Conservation (phyloP, 2,797 vertebrate genomes). For the Amphiprion clarkii region DNA sequence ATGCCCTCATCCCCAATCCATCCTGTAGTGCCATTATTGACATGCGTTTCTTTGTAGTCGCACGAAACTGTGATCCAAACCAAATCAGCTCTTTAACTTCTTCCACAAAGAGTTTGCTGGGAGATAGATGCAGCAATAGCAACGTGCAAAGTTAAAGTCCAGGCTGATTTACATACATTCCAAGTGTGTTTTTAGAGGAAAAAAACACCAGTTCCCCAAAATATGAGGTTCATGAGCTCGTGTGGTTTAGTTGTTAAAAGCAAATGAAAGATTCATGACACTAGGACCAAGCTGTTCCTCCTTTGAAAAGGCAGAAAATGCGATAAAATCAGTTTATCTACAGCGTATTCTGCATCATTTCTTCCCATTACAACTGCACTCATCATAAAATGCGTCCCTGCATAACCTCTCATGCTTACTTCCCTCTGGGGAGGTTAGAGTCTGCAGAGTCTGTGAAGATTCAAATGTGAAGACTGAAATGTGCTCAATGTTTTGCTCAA, state of each 20-base stretch:
- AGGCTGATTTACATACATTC: background rate
- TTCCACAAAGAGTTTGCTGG: background rate
- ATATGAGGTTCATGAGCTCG: conserved; percentile 15
- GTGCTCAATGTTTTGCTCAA: background rate
- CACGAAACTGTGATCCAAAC: background rate
- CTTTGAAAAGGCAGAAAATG: conserved; percentile 15
- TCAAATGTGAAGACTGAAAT: conserved; percentile 2
- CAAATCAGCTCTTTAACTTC: background rate
- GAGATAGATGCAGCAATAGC: background rate
- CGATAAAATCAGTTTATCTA: conserved; percentile 27
- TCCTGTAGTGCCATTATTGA: too few species aligned
- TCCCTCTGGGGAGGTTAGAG: background rate
- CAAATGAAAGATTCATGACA: conserved; percentile 54
- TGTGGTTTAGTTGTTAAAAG: conserved; percentile 26
- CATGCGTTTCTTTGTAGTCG: too few species aligned
- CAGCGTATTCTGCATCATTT: conserved; percentile 4
- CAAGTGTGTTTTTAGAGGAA: background rate
- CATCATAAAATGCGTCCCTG: background rate
- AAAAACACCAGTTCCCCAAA: conserved; percentile 8
- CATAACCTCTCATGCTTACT: background rate
- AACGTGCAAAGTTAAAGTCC: background rate
- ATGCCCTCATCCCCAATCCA: too few species aligned
- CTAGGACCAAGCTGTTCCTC: conserved; percentile 6
- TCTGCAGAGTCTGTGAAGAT: conserved; percentile 4
- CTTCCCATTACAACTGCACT: conserved; percentile 2